Evolutionary conservation across 2,888 invertebrate species (phyloP), one percentile per base, ranked within the genome.

Genomic region (Diaphora mendica): DNA sequence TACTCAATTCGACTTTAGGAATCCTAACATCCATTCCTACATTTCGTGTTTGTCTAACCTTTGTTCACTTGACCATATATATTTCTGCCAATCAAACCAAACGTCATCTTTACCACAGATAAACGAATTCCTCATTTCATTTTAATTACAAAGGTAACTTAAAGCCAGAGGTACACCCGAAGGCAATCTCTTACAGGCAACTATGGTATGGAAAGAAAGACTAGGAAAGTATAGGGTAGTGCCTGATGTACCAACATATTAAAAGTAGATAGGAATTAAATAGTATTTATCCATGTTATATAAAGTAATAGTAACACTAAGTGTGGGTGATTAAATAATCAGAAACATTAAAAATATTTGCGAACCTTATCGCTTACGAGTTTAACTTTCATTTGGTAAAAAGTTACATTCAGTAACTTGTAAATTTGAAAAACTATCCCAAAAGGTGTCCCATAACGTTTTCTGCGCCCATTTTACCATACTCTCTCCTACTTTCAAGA

Each of bases 401-500:
- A 55, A 55, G n/a, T 62, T 62, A 62, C n/a, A 15, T 66, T 55
- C 68, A 66, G 68, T 44, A 48, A 66, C 71, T 71, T 71, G 39
- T 44, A 71, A 44, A 71, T 71, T 71, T 66, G 66, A 30, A 67
- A 59, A 35, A 64, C 48, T 68, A 55, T 62, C 44, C 20, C 48
- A 15, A 71, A 64, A 74, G 67, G 68, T 62, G 74, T 82, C 80
- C 79, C 79, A 71, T 48, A 75, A 72, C 73, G 68, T 73, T 75
- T 55, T 70, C 70, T 66, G 76, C 59, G 30, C 70, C 73, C 35
- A 72, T 78, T 83, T 88, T 88, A 88, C 89, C 86, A 86, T 88
- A 89, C 87, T 86, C 88, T 87, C 88, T 84, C 86, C 82, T 78
- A 77, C 70, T 76, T 76, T 77, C 86, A 83, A 79, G 83, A 82